Evolutionary conservation across 2,797 vertebrate genomes (phyloP).

Genomic region (Bucorvus abyssinicus): DNA sequence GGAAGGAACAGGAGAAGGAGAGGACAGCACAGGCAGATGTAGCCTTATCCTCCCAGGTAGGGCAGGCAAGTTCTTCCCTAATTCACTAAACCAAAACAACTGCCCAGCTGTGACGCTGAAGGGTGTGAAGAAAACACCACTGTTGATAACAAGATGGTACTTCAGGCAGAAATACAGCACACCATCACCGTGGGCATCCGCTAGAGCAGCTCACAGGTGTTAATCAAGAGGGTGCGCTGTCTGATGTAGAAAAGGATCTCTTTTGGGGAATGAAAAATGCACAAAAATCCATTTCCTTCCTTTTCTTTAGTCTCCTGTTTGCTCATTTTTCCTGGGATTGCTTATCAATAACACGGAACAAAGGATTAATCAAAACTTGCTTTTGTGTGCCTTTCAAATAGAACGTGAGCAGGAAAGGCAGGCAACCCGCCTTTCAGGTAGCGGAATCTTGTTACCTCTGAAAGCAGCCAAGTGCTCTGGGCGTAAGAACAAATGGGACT

Average conservation of each 20-base stretch:
- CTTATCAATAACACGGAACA: background rate
- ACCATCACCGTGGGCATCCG: background rate
- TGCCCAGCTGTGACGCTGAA: background rate
- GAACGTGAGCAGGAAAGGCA: background rate
- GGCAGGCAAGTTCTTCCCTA: background rate
- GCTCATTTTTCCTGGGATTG: background rate
- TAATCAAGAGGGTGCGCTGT: background rate
- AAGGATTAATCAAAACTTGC: background rate
- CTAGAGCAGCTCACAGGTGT: background rate
- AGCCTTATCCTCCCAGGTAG: background rate
- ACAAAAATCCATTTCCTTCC: background rate
- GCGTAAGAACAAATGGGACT: background rate
- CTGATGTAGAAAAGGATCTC: background rate
- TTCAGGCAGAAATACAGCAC: background rate
- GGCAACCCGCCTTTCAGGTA: background rate
- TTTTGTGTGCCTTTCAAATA: background rate
- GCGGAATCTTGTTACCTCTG: background rate
- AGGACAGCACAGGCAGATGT: background rate
- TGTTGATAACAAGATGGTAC: too few relatives aligned
- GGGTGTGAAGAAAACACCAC: background rate
- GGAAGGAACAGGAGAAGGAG: background rate
- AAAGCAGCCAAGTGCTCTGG: background rate
- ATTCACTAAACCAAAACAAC: background rate
- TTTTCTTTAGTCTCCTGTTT: background rate
- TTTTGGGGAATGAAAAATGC: background rate